phyloP scores from a whole-genome alignment of 2,113 vertebrate genomes.

The Falco punctatus region DNA sequence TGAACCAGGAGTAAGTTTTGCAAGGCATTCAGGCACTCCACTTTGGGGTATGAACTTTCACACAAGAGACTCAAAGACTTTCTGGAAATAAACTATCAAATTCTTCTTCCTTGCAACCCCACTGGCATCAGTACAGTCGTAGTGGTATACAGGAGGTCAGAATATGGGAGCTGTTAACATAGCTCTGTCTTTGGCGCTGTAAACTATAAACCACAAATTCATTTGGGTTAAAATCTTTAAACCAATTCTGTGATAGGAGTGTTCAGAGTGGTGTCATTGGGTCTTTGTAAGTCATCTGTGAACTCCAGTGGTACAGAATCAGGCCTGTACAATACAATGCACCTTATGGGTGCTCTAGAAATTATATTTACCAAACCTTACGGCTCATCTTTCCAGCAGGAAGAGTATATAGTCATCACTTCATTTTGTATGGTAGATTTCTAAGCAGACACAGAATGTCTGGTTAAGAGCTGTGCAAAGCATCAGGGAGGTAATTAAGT shows the following conservation, averaged over 20 bases:
- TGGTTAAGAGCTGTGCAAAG: conserved; percentile 47
- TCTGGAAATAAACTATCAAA: neutral
- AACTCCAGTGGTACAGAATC: neutral
- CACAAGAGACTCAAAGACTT: neutral
- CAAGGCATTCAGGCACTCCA: neutral
- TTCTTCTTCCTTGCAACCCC: neutral
- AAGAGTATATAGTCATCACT: conserved; percentile 3
- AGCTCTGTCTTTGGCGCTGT: neutral
- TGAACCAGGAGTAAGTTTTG: neutral
- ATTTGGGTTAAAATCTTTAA: neutral
- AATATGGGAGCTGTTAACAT: neutral
- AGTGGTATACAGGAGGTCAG: neutral
- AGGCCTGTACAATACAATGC: neutral
- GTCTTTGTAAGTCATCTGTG: neutral
- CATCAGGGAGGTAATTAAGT: conserved; percentile 53
- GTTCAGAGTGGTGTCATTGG: neutral
- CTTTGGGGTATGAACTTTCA: neutral
- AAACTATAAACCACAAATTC: neutral
- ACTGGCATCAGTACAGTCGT: neutral
- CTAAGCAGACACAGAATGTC: conserved; percentile 13
- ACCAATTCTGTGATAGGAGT: neutral
- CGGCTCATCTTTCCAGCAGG: neutral
- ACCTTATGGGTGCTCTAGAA: neutral
- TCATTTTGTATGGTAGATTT: conserved; percentile 29
- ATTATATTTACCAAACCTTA: neutral